phyloP scores from a whole-genome alignment of 1,140 invertebrate genomes.

The Scaptodrosophila lebanonensis region DNA sequence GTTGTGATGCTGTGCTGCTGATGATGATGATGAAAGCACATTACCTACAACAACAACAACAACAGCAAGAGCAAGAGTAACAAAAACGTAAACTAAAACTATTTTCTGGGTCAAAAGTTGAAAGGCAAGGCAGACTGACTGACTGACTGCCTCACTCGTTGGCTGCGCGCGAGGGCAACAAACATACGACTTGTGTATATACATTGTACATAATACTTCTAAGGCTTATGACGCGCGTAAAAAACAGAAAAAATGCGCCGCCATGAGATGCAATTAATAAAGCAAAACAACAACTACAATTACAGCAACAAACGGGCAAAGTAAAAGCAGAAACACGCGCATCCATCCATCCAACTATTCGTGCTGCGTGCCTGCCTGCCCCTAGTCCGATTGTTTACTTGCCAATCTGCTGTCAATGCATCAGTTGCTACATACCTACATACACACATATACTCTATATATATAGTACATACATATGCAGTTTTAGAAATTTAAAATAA shows the following conservation, averaged over 20 bases:
- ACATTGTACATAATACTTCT: conserved; percentile 4
- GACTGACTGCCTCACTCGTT: too few species aligned
- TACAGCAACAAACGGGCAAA: conserved; percentile 18
- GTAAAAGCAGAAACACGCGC: conserved; percentile 21
- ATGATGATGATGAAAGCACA: conserved; percentile 31
- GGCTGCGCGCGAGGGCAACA: too few species aligned
- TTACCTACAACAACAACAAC: neutral
- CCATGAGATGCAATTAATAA: conserved; percentile 62
- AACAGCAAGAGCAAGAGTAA: conserved; percentile 7
- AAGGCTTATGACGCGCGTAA: conserved; percentile 33
- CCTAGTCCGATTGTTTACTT: too few species aligned
- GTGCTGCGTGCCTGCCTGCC: neutral
- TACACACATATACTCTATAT: too few species aligned
- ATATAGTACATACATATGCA: too few species aligned
- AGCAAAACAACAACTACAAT: neutral
- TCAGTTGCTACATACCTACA: too few species aligned
- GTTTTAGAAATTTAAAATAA: conserved; percentile 15
- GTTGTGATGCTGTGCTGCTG: conserved; percentile 10
- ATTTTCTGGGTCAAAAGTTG: conserved; percentile 72
- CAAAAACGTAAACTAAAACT: conserved; percentile 48
- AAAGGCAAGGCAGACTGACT: conserved; percentile 37
- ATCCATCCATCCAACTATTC: conserved; percentile 10
- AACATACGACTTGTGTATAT: too few species aligned
- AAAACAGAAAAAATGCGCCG: conserved; percentile 25
- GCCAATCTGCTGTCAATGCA: too few species aligned